Base-by-base conservation (phyloP, 2,888 invertebrate species). In the Acanthosepion pharaonis region DNA sequence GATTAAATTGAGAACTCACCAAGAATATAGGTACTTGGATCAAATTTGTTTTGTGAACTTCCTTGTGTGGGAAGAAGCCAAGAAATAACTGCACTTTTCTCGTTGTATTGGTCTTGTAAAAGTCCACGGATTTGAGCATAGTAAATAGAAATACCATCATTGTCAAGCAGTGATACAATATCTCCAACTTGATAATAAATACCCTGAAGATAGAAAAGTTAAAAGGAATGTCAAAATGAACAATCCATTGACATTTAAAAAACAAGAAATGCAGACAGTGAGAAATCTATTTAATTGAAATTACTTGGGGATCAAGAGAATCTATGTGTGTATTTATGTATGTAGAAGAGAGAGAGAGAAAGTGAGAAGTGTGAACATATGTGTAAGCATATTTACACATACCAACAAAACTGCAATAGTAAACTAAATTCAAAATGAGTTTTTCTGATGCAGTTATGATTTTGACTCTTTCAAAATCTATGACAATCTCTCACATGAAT, bases 121-220 rank as follows among this genome's bases (percentile, higher is more conserved):
- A 99, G 98, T 5, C 99, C 99, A 94, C 98, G 98, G 94, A 99
- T 98, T 98, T 99, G 99, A 15, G 99, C 99, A 97, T 99, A 99
- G 97, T 98, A 99, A 53, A 98, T 98, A 33, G 96, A 96, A 95
- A 98, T 98, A 15, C 97, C 97, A 94, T 98, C 97, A 94, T 97
- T 98, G 97, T 99, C 99, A 95, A 98, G 98, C 97, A 99, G 98
- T 0, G 99, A 99, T 0, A 99, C 99, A 96, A 99, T 98, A 97
- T 99, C 99, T 0, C 99, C 99, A 28, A 98, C 98, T 98, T 99
- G 99, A 97, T 98, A 98, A 97, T 99, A 99, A 95, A 96, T 96
- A 49, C 97, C 97, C 97, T 98, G 96, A 42, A 95, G 95, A 94
- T 42, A 93, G 94, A 94, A 91, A 94, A 51, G n/a, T n/a, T 94